Evolutionary conservation across 2,113 vertebrate species (phyloP), one percentile per base, ranked within the genome.

Genomic region (Uropsilus gracilis): DNA sequence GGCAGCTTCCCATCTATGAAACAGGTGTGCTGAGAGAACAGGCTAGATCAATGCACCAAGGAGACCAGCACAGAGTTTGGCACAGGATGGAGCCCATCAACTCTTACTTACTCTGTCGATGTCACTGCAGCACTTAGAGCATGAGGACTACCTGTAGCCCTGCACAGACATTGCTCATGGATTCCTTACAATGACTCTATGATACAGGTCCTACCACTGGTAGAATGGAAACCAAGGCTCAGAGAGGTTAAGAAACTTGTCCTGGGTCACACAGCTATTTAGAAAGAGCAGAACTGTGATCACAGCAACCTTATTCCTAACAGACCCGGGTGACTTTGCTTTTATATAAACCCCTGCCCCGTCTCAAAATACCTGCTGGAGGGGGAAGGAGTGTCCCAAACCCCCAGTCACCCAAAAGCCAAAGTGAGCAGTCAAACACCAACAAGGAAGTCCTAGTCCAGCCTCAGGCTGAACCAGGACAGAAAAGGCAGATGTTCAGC

Each of bases 401-500:
- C 26, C 18, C 18, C 39, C 9, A 17, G 26, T 44, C 32, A 84
- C 71, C 48, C 42, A 48, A 87, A 86, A 84, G 42, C 28, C 76
- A 85, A 72, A 59, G 26, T 46, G 8, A 37, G 22, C 37, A 48
- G 7, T 2, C 22, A 64, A 64, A 55, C 11, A n/a, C 7, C 37
- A 37, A 39, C 6, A 17, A 4, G 4, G 55, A 63, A 34, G 48
- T 11, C 69, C 18, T 59, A 0, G 0, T 20, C 5, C 5, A 6
- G 53, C 10, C 44, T 53, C 18, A 3, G 28, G 20, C 61, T 37
- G 20, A 22, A 3, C 50, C 20, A 11, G 13, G 28, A 3, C 12
- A 26, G 1, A 5, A 17, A 10, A n/a, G 28, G 14, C 66, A 46
- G 44, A 30, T 2, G 0, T 12, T 0, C 53, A 30, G 3, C 3